phyloP scores from a whole-genome alignment of 2,888 invertebrate genomes.

The Drosophila demipolita region DNA sequence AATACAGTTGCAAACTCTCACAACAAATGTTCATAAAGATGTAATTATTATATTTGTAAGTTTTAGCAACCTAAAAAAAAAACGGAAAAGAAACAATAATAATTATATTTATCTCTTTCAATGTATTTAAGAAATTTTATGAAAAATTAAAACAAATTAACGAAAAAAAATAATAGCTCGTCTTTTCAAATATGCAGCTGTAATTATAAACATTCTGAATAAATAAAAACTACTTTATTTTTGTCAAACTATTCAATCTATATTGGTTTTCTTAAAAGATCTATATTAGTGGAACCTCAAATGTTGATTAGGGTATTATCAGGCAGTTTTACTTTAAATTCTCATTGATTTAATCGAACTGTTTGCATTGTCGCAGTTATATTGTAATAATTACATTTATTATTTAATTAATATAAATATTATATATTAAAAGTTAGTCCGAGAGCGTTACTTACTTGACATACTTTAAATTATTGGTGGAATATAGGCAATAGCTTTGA shows the following conservation, averaged over 20 bases:
- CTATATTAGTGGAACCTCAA: neutral
- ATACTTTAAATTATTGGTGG: neutral
- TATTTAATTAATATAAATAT: neutral
- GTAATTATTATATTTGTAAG: too few species aligned
- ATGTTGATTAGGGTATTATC: neutral
- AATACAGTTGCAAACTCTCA: too few species aligned
- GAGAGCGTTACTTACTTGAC: neutral
- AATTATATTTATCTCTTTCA: too few species aligned
- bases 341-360: neutral
- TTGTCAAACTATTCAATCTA: neutral
- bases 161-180: too few species aligned
- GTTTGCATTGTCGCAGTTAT: neutral
- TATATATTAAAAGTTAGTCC: neutral
- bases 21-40: too few species aligned
- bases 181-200: too few species aligned
- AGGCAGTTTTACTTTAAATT: neutral
- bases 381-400: neutral
- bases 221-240: neutral
- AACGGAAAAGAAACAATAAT: too few species aligned
- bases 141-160: too few species aligned
- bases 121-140: too few species aligned
- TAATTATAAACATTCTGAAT: neutral
- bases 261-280: neutral
- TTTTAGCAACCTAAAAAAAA: too few species aligned
- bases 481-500: neutral